Evolutionary conservation across 37 sponge, comb jelly and placozoan species (phyloP).

Genomic region (Amphimedon queenslandica): DNA sequence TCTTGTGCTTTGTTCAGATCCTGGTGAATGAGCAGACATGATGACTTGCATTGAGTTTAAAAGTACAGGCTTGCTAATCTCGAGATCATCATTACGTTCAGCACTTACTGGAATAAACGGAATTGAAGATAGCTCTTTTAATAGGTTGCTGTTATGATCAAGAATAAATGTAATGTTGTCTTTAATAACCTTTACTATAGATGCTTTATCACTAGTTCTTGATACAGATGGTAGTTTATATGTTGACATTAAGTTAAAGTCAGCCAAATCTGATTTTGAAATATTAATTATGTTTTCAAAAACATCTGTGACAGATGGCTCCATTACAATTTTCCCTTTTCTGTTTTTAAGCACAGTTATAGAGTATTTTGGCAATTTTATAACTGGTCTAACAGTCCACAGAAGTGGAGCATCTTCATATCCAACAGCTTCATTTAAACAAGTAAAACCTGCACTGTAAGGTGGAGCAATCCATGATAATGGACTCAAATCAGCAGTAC

Average conservation of each 20-base stretch:
- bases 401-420: background rate
- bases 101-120: conserved; percentile 34
- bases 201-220: too few relatives aligned
- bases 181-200: conserved; percentile 7
- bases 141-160: background rate
- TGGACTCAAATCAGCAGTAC: background rate
- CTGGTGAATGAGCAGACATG: background rate
- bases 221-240: too few relatives aligned
- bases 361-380: conserved; percentile 4
- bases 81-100: too few relatives aligned
- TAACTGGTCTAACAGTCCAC: background rate
- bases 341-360: background rate
- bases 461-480: background rate
- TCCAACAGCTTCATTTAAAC: background rate
- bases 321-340: background rate
- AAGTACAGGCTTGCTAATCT: conserved; percentile 7
- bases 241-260: background rate
- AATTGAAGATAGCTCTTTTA: background rate
- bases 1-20: background rate
- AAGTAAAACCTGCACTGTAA: background rate
- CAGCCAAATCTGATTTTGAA: background rate
- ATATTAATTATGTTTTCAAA: background rate
- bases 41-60: conserved; percentile 44
- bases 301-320: background rate
- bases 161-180: conserved; percentile 12